Evolutionary conservation across 2,888 invertebrate genomes (phyloP), one percentile per base, ranked within the genome.

Genomic region (Oscheius sp.): DNA sequence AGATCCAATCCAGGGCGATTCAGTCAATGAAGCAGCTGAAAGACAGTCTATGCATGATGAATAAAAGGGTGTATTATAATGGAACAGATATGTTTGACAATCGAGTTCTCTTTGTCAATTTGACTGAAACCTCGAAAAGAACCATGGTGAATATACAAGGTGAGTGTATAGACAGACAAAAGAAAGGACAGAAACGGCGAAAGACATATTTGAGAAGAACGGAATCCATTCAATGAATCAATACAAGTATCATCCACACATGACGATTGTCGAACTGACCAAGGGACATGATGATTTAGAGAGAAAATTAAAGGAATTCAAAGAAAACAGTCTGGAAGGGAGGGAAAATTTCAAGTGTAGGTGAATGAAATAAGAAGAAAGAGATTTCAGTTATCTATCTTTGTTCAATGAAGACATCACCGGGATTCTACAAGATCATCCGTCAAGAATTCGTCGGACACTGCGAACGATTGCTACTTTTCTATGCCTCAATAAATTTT

Each of bases 141-240:
- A 9, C 24, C 6, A 54, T 54, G 54, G 36, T 17, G 36, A 33
- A n/a, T 17, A 54, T 54, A 17, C 32, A 33, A 33, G 47, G 47
- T 47, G 20, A 4, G 5, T 20, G 12, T 14, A 12, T 41, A 12
- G 41, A 2, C 20, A 20, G 12, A 41, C 14, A 36, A 36, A 36
- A 36, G 36, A 36, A 36, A 36, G 8, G n/a, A 9, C 36, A 36
- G 20, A 47, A 47, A 47, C 24, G 4, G 20, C 47, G 24, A 47
- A 47, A 12, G 22, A 20, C 4, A 51, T n/a, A 6, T 51, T 51
- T 32, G 51, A 0, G 14, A 24, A 20, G 14, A 32, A 33, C 12
- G 54, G 54, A 17, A 54, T 54, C 33, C 30, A 32, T 2, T 54
- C 54, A 8, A 32, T 54, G 33, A 54, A 54, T 20, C 54, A 54